Evolutionary conservation across 2,797 vertebrate species (phyloP), one percentile per base, ranked within the genome.

Genomic region (Columba guinea): DNA sequence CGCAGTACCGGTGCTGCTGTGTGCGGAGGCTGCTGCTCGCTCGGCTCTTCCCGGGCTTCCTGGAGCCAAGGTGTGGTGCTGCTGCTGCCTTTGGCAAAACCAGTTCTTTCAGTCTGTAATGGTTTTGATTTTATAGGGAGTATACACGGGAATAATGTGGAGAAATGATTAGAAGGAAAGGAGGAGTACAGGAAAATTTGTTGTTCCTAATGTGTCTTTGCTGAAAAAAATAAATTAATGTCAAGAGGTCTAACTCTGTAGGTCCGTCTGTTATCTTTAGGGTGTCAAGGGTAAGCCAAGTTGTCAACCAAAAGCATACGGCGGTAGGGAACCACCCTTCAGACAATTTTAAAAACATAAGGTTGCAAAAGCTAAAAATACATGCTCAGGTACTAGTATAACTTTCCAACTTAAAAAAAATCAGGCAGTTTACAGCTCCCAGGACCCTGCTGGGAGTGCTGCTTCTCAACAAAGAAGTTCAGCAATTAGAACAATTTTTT

Each of bases 31-130:
- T 69, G 73, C 18, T 76, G 79, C 74, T 91, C 77, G 8, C 78
- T 84, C 23, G 34, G 87, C 86, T 55, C 37, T 73, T 85, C 73
- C 73, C 58, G 65, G 94, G 67, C 81, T 95, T 97, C 84, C 87
- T 73, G 90, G 77, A 94, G 93, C 74, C 74, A 74, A 97, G 94
- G 85, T 94, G 94, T 87, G 93, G 74, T 90, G 79, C 60, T 95
- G 34, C 86, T 87, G 68, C 89, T 96, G 96, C 95, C 78, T 84
- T 96, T 87, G 92, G 93, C 91, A 81, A 85, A 97, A 83, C 95
- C 86, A 63, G 87, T 87, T 93, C 18, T 91, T 95, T 96, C 92
- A 90, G 62, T 90, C 52, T 73, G 32, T 59, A 78, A 69, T 77
- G 87, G 71, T 56, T 92, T 84, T 94, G 67, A 52, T 85, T 86